Conservation (phyloP, 2,888 invertebrate species). For the Plemyria rubiginata region DNA sequence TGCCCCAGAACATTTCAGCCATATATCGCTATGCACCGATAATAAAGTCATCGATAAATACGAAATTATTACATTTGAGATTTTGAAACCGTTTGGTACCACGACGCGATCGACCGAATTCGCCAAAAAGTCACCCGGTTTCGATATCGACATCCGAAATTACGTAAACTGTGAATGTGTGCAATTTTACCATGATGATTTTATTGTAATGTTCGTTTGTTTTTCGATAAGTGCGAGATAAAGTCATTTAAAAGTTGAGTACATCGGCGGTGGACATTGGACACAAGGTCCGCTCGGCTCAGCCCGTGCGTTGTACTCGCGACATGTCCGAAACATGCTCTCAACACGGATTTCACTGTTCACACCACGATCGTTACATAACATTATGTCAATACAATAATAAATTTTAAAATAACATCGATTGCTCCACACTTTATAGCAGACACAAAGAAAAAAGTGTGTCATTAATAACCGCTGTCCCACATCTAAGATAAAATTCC, state of each 20-base stretch:
- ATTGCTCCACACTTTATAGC: conserved; percentile 55
- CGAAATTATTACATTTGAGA: conserved; percentile 50
- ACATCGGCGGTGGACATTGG: conserved; percentile 42
- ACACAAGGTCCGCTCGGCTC: neutral
- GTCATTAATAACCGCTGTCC: conserved; percentile 57
- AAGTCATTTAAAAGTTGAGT: conserved; percentile 58
- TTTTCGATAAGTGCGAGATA: conserved; percentile 65
- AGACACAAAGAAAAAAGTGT: conserved; percentile 53
- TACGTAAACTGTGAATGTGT: conserved; percentile 61
- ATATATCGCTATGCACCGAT: conserved; percentile 39
- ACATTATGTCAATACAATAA: conserved; percentile 60
- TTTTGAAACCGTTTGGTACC: conserved; percentile 59
- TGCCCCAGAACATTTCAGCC: conserved; percentile 44
- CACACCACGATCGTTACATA: conserved; percentile 52
- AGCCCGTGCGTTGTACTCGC: too few species aligned
- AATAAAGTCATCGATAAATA: conserved; percentile 52
- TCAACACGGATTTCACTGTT: conserved; percentile 54
- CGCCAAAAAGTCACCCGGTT: conserved; percentile 56
- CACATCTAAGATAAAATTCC: conserved; percentile 65
- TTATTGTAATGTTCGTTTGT: conserved; percentile 59
- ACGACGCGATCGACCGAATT: conserved; percentile 56
- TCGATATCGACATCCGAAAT: conserved; percentile 58
- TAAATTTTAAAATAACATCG: conserved; percentile 58
- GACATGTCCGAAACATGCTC: conserved; percentile 35
- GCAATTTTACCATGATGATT: conserved; percentile 54